These are phyloP conservation scores for Gallinago media DNA, from an alignment of 2,113 vertebrate genomes.

Conservation along the genomic window DNA sequence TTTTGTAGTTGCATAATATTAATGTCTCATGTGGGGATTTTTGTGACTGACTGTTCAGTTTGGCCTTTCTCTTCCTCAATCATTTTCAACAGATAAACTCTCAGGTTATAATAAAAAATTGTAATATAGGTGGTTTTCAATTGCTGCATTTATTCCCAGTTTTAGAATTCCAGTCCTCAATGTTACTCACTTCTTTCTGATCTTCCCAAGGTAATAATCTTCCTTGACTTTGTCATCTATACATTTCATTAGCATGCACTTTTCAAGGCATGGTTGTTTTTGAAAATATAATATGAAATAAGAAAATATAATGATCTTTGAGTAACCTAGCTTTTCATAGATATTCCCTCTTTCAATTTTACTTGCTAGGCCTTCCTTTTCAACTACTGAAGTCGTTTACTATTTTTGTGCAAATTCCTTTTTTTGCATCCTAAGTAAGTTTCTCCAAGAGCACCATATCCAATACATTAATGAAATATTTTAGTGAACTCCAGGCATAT, in stretches of 20 bases:
- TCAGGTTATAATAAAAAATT: neutral
- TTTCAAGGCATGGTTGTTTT: neutral
- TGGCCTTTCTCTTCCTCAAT: neutral
- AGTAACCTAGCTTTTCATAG: neutral
- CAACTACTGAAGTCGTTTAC: neutral
- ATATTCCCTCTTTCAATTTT: neutral
- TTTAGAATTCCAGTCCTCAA: neutral
- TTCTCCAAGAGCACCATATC: neutral
- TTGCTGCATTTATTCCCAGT: rapidly evolving
- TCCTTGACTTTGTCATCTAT: neutral
- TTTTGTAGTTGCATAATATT: neutral
- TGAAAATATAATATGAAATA: neutral
- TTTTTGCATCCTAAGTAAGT: neutral
- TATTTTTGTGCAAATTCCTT: neutral
- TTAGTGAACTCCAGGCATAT: neutral
- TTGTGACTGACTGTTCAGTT: neutral
- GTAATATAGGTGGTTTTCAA: neutral
- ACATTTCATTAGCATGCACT: neutral
- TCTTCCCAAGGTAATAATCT: neutral
- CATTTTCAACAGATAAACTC: neutral
- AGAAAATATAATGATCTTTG: neutral
- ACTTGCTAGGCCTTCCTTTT: neutral
- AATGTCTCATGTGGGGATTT: neutral
- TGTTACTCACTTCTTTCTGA: neutral
- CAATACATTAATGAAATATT: neutral